A percentile compares a stretch with the other conserved stretches of the same genome.
Conservation (phyloP, 2,113 vertebrate genomes). For the Saimiri boliviensis region DNA sequence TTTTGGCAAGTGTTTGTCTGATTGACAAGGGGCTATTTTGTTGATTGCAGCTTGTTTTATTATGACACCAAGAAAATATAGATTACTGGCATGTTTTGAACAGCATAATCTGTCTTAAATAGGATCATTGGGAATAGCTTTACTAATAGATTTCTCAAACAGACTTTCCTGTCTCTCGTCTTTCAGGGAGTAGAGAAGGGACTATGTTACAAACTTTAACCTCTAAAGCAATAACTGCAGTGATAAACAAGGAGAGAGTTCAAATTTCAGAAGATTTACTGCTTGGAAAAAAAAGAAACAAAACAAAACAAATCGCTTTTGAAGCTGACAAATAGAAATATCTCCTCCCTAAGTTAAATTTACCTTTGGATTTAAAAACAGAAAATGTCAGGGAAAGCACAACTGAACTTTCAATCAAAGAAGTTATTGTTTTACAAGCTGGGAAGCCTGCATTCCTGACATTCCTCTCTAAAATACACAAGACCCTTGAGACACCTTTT, state of each 20-base stretch:
- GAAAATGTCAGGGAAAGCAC: constrained; percentile 48
- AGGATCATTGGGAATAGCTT: background rate
- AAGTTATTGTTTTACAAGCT: constrained; percentile 69
- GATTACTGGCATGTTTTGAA: background rate
- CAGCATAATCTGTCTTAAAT: background rate
- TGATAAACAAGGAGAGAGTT: constrained; percentile 66
- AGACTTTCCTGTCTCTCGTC: background rate
- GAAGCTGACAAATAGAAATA: constrained; percentile 62
- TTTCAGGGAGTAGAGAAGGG: constrained; percentile 9
- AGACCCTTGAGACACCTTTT: constrained; percentile 67
- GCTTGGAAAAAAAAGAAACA: background rate
- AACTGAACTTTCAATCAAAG: constrained; percentile 63
- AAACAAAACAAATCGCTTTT: constrained; percentile 49
- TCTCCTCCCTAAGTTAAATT: constrained; percentile 64
- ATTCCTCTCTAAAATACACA: constrained; percentile 64
- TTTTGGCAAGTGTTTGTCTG: background rate
- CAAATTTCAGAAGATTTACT: constrained; percentile 64
- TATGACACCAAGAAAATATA: constrained; percentile 9
- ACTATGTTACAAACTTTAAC: constrained; percentile 12
- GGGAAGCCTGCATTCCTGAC: constrained; percentile 57
- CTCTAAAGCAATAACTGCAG: constrained; percentile 25
- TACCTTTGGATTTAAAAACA: constrained; percentile 77
- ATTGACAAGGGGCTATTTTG: background rate
- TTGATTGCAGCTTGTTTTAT: background rate
- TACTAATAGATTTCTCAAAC: background rate